Evolutionary conservation across 2,113 vertebrate genomes (phyloP).

Genomic region (Carassius gibelio): DNA sequence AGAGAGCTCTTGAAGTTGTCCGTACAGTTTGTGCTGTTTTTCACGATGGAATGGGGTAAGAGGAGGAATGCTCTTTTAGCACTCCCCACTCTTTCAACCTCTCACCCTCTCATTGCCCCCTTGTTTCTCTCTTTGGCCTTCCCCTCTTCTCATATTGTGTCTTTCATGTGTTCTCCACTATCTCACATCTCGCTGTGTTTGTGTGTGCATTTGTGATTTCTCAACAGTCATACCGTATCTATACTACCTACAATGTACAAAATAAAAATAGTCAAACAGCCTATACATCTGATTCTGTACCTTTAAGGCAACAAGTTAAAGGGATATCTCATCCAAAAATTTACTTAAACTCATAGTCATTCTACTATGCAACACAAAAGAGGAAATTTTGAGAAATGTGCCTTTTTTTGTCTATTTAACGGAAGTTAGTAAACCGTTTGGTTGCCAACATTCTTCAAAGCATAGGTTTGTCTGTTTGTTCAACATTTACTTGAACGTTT

Average conservation of each 20-base stretch:
- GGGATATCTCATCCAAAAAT: not conserved
- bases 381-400: not conserved
- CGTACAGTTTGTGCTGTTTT: constrained; percentile 34
- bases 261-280: not conserved
- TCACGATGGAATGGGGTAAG: constrained; percentile 28
- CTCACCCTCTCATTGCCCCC: constrained; percentile 36
- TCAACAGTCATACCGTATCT: not conserved
- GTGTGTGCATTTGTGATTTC: not conserved
- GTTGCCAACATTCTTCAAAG: too few species aligned
- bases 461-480: not conserved
- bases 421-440: too few species aligned
- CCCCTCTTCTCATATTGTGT: not conserved
- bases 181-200: not conserved
- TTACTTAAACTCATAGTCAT: not conserved
- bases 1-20: constrained; percentile 28
- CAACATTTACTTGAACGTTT: not conserved
- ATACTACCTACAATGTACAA: not conserved
- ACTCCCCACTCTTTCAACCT: constrained; percentile 34
- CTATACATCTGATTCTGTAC: not conserved
- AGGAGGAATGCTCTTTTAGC: constrained; percentile 15
- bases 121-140: constrained; percentile 44
- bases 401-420: too few species aligned
- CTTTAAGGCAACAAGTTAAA: not conserved
- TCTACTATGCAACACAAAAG: not conserved
- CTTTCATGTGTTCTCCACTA: constrained; percentile 9